Percentiles rank a stretch among this genome's conserved stretches.
Conservation (phyloP, 2,797 vertebrate species). For the Acipenser ruthenus region DNA sequence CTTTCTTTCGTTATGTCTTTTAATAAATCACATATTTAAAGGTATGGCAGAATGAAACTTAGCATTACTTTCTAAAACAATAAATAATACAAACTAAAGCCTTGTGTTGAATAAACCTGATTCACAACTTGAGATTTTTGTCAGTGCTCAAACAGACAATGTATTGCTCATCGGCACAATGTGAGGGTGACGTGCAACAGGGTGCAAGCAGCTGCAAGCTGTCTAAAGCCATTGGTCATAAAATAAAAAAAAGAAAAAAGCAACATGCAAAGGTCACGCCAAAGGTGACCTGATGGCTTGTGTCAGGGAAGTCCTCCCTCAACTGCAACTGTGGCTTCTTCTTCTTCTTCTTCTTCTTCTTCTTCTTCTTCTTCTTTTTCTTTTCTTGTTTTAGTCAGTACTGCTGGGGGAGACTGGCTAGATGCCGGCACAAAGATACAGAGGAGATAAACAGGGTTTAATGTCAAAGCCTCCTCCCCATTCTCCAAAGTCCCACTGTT, state of each 20-base stretch:
- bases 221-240: neutral
- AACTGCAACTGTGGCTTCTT: neutral
- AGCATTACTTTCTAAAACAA: too few species aligned
- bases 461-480: slow-evolving; percentile 6
- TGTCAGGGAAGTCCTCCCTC: neutral
- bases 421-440: neutral
- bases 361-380: neutral
- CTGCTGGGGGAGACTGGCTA: neutral
- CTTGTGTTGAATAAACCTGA: too few species aligned
- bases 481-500: neutral
- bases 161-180: neutral
- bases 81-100: too few species aligned
- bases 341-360: neutral
- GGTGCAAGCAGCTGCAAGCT: neutral
- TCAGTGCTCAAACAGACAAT: too few species aligned
- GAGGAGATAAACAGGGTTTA: slow-evolving; percentile 1
- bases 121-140: too few species aligned
- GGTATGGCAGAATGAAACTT: too few species aligned
- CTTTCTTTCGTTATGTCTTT: too few species aligned
- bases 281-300: neutral
- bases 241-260: neutral
- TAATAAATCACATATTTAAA: too few species aligned
- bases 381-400: neutral
- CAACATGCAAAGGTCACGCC: neutral
- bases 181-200: neutral